phyloP scores from a whole-genome alignment of 2,113 vertebrate species.

The Epinephelus moara region DNA sequence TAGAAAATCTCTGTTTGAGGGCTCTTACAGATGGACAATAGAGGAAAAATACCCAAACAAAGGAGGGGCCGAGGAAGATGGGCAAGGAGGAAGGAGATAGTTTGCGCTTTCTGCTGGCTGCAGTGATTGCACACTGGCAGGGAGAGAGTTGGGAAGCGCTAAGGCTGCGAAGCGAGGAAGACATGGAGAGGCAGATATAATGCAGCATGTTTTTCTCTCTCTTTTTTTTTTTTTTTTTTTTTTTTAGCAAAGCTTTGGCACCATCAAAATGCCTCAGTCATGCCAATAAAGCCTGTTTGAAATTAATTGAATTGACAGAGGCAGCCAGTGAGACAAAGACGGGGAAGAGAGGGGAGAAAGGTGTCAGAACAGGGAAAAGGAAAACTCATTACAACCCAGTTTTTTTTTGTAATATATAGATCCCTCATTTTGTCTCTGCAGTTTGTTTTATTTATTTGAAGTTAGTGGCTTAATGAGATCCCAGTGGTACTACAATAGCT shows the following conservation, averaged over 20 bases:
- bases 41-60: slow-evolving; percentile 47
- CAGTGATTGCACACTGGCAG: slow-evolving; percentile 73
- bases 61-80: slow-evolving; percentile 37
- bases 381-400: slow-evolving; percentile 71
- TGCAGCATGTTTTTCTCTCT: slow-evolving; percentile 62
- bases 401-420: slow-evolving; percentile 74
- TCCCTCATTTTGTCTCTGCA: slow-evolving; percentile 80
- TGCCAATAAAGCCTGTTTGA: slow-evolving; percentile 83
- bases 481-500: slow-evolving; percentile 80
- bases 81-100: slow-evolving; percentile 42
- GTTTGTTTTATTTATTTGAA: slow-evolving; percentile 88
- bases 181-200: slow-evolving; percentile 72
- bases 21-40: slow-evolving; percentile 63
- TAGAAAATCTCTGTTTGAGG: slow-evolving; percentile 53
- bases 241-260: slow-evolving; percentile 71
- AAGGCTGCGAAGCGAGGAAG: slow-evolving; percentile 60
- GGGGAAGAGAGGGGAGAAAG: slow-evolving; percentile 62
- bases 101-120: slow-evolving; percentile 67
- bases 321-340: slow-evolving; percentile 74
- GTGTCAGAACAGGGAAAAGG: slow-evolving; percentile 71
- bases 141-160: slow-evolving; percentile 59
- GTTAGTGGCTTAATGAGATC: slow-evolving; percentile 87
- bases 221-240: slow-evolving; percentile 50
- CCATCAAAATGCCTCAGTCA: slow-evolving; percentile 71
- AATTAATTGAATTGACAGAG: slow-evolving; percentile 83